These are phyloP conservation scores for Scortum barcoo DNA, from an alignment of 2,113 vertebrate genomes.

Conservation along the genomic window DNA sequence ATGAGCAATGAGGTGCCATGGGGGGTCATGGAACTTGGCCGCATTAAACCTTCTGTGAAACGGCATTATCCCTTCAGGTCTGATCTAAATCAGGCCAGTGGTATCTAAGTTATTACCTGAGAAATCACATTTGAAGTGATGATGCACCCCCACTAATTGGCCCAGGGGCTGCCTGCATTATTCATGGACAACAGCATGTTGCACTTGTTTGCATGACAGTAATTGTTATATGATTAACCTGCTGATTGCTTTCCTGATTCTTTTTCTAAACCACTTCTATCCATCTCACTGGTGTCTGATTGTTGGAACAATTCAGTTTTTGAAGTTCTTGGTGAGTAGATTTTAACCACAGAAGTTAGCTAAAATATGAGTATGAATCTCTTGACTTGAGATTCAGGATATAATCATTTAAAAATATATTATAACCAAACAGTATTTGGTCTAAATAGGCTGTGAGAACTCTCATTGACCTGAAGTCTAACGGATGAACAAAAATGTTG, in stretches of 20 bases:
- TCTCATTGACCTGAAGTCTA: background rate
- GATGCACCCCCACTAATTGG: constrained; percentile 52
- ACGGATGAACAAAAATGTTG: constrained; percentile 3
- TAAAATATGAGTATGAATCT: background rate
- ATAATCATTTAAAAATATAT: background rate
- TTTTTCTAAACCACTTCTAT: constrained; percentile 33
- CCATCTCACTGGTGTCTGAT: constrained; percentile 13
- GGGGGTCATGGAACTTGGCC: background rate
- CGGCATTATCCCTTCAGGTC: background rate
- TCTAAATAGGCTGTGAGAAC: background rate
- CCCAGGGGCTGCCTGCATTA: constrained; percentile 54
- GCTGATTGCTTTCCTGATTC: constrained; percentile 49
- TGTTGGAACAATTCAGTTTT: constrained; percentile 12
- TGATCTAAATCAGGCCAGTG: constrained; percentile 20
- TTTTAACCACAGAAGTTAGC: background rate
- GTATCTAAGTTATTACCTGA: constrained; percentile 44
- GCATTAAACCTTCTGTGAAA: background rate
- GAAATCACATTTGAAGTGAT: constrained; percentile 44
- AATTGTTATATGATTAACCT: constrained; percentile 73
- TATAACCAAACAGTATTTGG: background rate
- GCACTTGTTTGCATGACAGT: constrained; percentile 64
- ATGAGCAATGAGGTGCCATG: constrained; percentile 7
- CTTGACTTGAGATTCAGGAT: background rate
- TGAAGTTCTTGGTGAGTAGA: background rate
- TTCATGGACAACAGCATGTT: constrained; percentile 58